phyloP scores from a whole-genome alignment of 2,797 vertebrate genomes.

The Anguilla marmorata region DNA sequence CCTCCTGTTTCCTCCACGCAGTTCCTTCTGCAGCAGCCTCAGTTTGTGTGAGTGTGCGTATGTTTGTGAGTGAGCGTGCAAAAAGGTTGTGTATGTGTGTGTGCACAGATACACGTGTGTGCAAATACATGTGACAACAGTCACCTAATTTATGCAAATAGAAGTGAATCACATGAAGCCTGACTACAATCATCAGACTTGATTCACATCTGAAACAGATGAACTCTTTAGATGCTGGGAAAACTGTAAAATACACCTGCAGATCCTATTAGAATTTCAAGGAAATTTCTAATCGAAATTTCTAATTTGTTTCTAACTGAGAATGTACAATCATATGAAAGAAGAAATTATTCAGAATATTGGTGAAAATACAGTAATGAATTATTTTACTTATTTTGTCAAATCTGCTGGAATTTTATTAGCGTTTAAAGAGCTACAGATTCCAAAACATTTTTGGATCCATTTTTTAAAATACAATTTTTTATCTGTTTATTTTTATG shows the following conservation, averaged over 20 bases:
- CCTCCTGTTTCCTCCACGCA: slow-evolving; percentile 39
- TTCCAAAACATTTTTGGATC: neutral
- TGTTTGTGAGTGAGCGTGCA: neutral
- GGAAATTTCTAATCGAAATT: neutral
- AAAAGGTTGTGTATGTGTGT: neutral
- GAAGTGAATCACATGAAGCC: too few relatives aligned
- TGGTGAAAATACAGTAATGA: neutral
- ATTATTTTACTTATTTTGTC: neutral
- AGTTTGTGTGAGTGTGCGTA: neutral
- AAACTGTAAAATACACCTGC: neutral
- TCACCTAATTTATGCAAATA: neutral
- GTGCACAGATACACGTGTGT: neutral
- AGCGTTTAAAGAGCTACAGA: neutral
- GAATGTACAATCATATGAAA: neutral
- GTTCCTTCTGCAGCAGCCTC: neutral
- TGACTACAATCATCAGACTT: too few relatives aligned
- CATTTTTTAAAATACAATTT: neutral
- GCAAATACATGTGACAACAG: neutral
- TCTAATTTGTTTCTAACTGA: neutral
- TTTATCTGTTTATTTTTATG: neutral
- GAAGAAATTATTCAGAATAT: neutral
- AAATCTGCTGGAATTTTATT: neutral
- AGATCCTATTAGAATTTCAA: neutral
- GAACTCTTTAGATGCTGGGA: neutral
- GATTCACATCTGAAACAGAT: neutral